These are phyloP conservation scores for Scaptomyza tumidula DNA, from an alignment of 2,888 invertebrate species.

Conservation along the genomic window DNA sequence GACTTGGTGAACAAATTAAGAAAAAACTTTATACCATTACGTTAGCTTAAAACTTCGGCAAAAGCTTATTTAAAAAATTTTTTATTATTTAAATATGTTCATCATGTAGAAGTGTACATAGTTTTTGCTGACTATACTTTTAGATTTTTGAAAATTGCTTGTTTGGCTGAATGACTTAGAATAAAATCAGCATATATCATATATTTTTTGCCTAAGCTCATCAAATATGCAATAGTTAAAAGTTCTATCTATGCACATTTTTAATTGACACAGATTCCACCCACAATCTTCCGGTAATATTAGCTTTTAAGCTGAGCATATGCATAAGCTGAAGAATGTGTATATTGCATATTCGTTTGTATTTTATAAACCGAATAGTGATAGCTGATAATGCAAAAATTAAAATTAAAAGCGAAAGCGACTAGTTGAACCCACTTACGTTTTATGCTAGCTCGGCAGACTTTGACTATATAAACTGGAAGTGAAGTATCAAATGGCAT, in stretches of 20 bases:
- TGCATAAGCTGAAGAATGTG: background rate
- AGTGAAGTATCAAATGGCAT: conserved; percentile 41
- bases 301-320: background rate
- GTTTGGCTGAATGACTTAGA: too few species aligned
- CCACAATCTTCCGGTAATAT: background rate
- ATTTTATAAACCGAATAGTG: background rate
- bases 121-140: too few species aligned
- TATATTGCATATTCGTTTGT: conserved; percentile 2
- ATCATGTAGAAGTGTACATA: too few species aligned
- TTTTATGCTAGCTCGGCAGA: conserved; percentile 62
- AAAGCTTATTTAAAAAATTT: too few species aligned
- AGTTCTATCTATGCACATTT: background rate
- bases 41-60: too few species aligned
- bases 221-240: background rate
- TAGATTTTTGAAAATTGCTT: too few species aligned
- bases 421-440: conserved; percentile 54
- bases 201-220: too few species aligned
- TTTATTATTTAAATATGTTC: too few species aligned
- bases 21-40: too few species aligned
- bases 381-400: conserved; percentile 44
- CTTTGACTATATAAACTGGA: conserved; percentile 61
- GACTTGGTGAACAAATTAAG: too few species aligned
- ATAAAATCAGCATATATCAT: too few species aligned
- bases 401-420: conserved; percentile 21
- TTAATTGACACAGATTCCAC: background rate